phyloP scores from a whole-genome alignment of 1,140 invertebrate genomes.

The Hormaphis cornu region DNA sequence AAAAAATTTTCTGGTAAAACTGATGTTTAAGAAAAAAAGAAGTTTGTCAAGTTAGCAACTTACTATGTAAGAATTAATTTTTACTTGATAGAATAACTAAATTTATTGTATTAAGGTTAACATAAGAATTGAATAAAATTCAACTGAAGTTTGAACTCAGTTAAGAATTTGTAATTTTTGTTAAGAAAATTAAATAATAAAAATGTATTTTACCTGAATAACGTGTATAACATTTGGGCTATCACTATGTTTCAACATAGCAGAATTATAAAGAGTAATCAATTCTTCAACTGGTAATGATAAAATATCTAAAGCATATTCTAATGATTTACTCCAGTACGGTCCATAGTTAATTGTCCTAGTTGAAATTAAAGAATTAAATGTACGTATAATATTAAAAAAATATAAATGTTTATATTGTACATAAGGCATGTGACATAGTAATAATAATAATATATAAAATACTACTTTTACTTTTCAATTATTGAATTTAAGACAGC shows the following conservation, averaged over 20 bases:
- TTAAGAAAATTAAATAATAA: background rate
- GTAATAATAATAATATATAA: too few relatives aligned
- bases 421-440: too few relatives aligned
- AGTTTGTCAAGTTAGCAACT: too few relatives aligned
- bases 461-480: conserved; percentile 1
- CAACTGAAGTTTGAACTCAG: too few relatives aligned
- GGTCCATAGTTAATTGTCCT: conserved; percentile 4
- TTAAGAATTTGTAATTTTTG: too few relatives aligned
- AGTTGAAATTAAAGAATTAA: background rate
- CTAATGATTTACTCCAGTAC: conserved; percentile 20
- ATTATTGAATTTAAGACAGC: background rate
- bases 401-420: too few relatives aligned
- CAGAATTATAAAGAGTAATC: conserved; percentile 5
- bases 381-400: background rate
- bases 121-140: too few relatives aligned
- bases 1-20: too few relatives aligned
- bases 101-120: too few relatives aligned
- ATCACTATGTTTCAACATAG: background rate
- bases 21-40: too few relatives aligned
- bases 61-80: too few relatives aligned
- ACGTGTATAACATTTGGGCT: background rate
- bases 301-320: background rate
- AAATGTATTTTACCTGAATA: background rate
- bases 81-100: too few relatives aligned
- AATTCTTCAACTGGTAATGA: conserved; percentile 18